A percentile compares a stretch with the other conserved stretches of the same genome.
phyloP scores from a whole-genome alignment of 1,140 invertebrate species.

The Zaprionus davidi region DNA sequence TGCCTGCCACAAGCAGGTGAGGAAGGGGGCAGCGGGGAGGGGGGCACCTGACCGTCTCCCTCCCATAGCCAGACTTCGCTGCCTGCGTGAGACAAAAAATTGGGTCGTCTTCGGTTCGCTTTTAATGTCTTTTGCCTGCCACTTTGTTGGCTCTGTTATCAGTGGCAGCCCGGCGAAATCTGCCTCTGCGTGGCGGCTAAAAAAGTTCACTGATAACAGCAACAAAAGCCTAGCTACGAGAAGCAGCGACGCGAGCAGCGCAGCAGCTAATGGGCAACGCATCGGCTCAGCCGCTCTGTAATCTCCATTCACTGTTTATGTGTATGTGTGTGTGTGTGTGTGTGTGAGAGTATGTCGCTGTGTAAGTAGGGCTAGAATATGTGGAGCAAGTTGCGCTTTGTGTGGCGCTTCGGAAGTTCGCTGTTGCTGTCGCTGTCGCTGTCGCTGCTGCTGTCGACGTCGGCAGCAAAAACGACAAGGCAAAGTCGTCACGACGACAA shows the following conservation, averaged over 20 bases:
- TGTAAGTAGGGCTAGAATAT: slow-evolving; percentile 81
- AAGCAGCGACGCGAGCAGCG: slow-evolving; percentile 48
- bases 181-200: slow-evolving; percentile 45
- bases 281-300: slow-evolving; percentile 61
- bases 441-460: slow-evolving; percentile 3
- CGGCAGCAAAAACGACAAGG: background rate
- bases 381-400: slow-evolving; percentile 77
- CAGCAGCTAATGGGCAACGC: slow-evolving; percentile 56
- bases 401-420: slow-evolving; percentile 28
- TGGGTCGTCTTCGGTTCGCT: slow-evolving; percentile 62
- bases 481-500: slow-evolving; percentile 24
- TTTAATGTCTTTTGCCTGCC: slow-evolving; percentile 68
- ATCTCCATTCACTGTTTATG: slow-evolving; percentile 39
- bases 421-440: slow-evolving; percentile 17
- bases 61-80: too few relatives aligned
- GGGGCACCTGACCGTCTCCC: slow-evolving; percentile 10
- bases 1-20: slow-evolving; percentile 12
- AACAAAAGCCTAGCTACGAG: slow-evolving; percentile 42
- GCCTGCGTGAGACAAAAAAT: slow-evolving; percentile 56
- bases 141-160: slow-evolving; percentile 71
- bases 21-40: background rate
- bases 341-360: slow-evolving; percentile 54
- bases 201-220: slow-evolving; percentile 72
- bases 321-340: slow-evolving; percentile 22
- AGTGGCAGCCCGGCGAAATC: slow-evolving; percentile 47